phyloP scores from a whole-genome alignment of 2,113 vertebrate genomes.

The Notothenia coriiceps region DNA sequence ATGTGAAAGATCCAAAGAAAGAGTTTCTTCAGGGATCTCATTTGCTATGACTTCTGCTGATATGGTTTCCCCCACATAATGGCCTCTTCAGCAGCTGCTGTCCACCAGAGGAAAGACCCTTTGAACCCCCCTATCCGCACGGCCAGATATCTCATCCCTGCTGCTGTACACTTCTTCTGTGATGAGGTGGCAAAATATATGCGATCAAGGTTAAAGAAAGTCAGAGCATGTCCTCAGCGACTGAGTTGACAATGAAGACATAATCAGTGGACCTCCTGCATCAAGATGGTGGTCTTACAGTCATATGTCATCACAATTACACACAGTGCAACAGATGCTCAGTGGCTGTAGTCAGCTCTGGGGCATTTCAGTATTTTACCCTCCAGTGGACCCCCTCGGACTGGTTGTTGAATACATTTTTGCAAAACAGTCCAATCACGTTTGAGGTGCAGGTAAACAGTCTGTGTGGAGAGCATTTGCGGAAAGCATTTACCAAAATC shows the following conservation, averaged over 20 bases:
- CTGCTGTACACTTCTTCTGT: constrained; percentile 31
- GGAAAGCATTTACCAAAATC: too few species aligned
- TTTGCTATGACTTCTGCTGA: constrained; percentile 64
- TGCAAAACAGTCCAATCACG: too few species aligned
- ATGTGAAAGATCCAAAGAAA: constrained; percentile 2
- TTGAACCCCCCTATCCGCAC: constrained; percentile 43
- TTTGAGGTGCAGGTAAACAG: too few species aligned
- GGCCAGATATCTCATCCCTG: constrained; percentile 43
- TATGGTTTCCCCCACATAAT: constrained; percentile 38
- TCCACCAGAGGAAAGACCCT: constrained; percentile 59
- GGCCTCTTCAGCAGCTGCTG: constrained; percentile 55
- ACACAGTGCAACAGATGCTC: constrained; percentile 10
- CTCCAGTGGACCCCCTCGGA: not conserved
- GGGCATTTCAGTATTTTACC: not conserved
- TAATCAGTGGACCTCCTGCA: constrained; percentile 21
- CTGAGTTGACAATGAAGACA: constrained; percentile 13
- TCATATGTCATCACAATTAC: constrained; percentile 21
- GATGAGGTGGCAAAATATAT: constrained; percentile 58
- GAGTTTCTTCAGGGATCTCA: constrained; percentile 45
- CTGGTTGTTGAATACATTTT: too few species aligned
- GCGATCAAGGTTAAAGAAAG: constrained; percentile 71
- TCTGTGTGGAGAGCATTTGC: too few species aligned
- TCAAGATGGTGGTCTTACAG: constrained; percentile 25
- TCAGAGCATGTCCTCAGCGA: constrained; percentile 29
- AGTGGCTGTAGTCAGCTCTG: constrained; percentile 11